These are phyloP conservation scores for Gallinago stenura DNA, from an alignment of 2,797 vertebrate genomes.

Conservation along the genomic window DNA sequence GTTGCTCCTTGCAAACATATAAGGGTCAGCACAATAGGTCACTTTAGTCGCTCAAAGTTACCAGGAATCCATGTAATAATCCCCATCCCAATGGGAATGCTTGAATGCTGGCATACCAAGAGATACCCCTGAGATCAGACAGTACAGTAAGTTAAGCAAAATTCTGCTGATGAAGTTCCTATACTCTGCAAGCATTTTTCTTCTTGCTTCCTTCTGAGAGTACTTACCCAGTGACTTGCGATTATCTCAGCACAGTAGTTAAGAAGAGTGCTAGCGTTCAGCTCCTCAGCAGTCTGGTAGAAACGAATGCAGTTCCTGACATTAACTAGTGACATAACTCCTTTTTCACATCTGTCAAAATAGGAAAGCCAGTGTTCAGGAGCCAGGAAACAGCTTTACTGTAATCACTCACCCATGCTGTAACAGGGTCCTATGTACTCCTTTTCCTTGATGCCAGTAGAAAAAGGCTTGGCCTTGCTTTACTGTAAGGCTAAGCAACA, in stretches of 20 bases:
- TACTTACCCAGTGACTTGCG: slow-evolving; percentile 97
- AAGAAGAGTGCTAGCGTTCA: slow-evolving; percentile 91
- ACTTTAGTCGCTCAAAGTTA: not conserved
- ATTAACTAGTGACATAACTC: slow-evolving; percentile 97
- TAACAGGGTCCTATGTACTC: not conserved
- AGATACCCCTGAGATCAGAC: not conserved
- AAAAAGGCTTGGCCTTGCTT: not conserved
- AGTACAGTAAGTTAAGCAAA: not conserved
- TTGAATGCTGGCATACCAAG: not conserved
- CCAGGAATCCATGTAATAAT: not conserved
- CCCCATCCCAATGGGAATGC: not conserved
- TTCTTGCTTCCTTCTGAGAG: not conserved
- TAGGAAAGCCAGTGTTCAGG: not conserved
- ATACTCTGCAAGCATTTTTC: not conserved
- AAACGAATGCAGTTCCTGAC: slow-evolving; percentile 99
- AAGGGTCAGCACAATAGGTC: not conserved
- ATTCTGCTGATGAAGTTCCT: not conserved
- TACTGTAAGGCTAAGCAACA: not conserved
- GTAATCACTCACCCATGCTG: not conserved
- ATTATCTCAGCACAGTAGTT: slow-evolving; percentile 99
- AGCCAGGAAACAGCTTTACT: not conserved
- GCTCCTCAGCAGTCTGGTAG: slow-evolving; percentile 97
- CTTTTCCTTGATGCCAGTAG: not conserved
- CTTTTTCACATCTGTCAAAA: slow-evolving; percentile 92
- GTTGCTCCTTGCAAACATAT: not conserved